Evolutionary conservation across 2,888 invertebrate species (phyloP), one percentile per base, ranked within the genome.

Genomic region (Minunthozetes semirufus): DNA sequence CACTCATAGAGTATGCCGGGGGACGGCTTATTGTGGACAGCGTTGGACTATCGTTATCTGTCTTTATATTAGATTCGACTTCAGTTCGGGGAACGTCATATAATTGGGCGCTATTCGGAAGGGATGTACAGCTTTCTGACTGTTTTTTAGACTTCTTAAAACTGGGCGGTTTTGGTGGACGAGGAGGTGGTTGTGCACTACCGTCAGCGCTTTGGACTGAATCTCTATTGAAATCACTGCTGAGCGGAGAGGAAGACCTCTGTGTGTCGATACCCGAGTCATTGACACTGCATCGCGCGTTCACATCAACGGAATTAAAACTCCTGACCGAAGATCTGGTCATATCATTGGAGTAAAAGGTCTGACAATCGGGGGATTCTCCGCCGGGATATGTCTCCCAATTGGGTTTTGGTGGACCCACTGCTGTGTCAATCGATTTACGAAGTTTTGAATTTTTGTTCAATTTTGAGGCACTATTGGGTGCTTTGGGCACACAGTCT

Each of bases 101-200:
- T 61, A 29, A 72, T 76, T 11, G 59, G 42, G 33, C 27, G n/a
- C 53, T 72, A 29, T 63, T 66, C 19, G 76, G 61, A 48, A 73
- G 19, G 72, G 77, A 68, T 72, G 74, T 33, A 76, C 77, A 72
- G 76, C 77, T 72, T 76, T 76, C 72, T 74, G 78, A 68, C 75
- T 76, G 56, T 19, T 72, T 75, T 22, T 74, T 82, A 72, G 83
- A 82, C 78, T 83, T 84, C 72, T 33, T 33, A 82, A 87, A 83
- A 76, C 87, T 85, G 42, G 87, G 85, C 0, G 90, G 90, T 83
- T 92, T 92, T 0, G 91, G 90, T 6, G 91, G 90, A 73, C 90
- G 85, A 5, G 90, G 90, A 9, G 90, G 90, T 1, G 89, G 77
- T 68, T 68, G 70, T 11, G 6, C 33, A 17, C 15, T 66, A n/a